Base-by-base conservation (phyloP, 2,113 vertebrate genomes). In the Ammodytes marinus region DNA sequence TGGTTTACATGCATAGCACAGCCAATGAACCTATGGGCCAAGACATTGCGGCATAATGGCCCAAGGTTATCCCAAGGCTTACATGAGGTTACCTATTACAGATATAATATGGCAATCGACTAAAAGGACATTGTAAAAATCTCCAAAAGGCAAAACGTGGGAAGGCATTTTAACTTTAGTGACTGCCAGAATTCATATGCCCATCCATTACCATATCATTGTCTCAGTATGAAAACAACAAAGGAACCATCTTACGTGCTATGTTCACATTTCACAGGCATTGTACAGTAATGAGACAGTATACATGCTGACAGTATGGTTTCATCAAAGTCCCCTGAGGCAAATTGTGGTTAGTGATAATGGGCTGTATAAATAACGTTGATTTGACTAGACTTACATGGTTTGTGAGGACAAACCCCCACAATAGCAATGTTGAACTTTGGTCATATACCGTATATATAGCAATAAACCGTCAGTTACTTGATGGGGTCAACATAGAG, bases 1-100 rank as follows among this genome's bases (percentile, higher is more conserved):
- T 74, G 17, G 69, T 81, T 63, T 86, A 58, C 58, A 77, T 3
- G 45, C 42, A 50, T 45, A 75, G 69, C 67, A 82, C 69, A 19
- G 55, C 69, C 64, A 75, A 0, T 74, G 35, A 69, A 64, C 12
- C 58, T 43, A 35, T 3, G 3, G 49, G 64, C 43, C n/a, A 9
- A 64, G 57, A 40, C 8, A 52, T 57, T 17, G 76, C 42, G 19
- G 49, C 27, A 69, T 43, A 17, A 59, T 27, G 19, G 42, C 66
- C 27, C 52, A 57, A 53, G 47, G 35, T 15, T 42, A 10, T 43
- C 86, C 69, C 2, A 19, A 17, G 4, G 13, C 35, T 54, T 45
- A 55, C 53, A 80, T 9, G 11, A 74, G 70, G 79, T 69, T 76
- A 80, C 54, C 39, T 71, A 63, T 63, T 70, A 46, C 37, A 55